These are phyloP conservation scores for Pedionomus torquatus DNA, from an alignment of 2,113 vertebrate genomes.

Conservation along the genomic window DNA sequence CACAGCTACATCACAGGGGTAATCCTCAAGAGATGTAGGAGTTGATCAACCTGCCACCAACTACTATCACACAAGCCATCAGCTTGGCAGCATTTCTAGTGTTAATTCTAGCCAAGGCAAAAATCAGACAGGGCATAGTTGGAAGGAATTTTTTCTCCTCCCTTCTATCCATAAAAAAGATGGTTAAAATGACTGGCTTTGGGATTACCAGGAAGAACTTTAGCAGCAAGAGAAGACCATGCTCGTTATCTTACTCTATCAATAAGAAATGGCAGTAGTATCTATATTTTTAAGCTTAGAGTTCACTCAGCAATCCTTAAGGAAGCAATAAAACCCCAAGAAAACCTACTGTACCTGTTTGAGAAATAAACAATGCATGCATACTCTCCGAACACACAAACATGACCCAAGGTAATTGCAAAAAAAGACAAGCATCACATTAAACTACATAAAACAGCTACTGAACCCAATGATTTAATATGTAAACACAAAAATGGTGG, in stretches of 20 bases:
- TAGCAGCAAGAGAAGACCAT: neutral
- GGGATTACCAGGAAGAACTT: neutral
- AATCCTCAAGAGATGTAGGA: rapidly evolving
- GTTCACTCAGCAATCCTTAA: neutral
- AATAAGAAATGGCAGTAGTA: neutral
- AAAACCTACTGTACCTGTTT: neutral
- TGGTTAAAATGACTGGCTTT: neutral
- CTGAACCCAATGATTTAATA: neutral
- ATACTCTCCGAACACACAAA: neutral
- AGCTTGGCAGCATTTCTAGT: too few relatives aligned
- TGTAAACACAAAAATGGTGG: neutral
- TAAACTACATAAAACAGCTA: neutral
- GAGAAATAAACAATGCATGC: neutral
- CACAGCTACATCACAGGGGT: neutral
- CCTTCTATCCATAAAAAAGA: neutral
- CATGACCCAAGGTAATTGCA: neutral
- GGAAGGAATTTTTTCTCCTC: neutral
- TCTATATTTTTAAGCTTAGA: neutral
- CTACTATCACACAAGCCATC: rapidly evolving
- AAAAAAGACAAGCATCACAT: neutral
- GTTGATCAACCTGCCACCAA: neutral
- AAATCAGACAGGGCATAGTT: neutral
- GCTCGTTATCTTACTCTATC: neutral
- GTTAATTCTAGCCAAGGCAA: neutral
- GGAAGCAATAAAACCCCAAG: neutral